phyloP scores from a whole-genome alignment of 2,888 invertebrate genomes.

The Melanchra persicariae region DNA sequence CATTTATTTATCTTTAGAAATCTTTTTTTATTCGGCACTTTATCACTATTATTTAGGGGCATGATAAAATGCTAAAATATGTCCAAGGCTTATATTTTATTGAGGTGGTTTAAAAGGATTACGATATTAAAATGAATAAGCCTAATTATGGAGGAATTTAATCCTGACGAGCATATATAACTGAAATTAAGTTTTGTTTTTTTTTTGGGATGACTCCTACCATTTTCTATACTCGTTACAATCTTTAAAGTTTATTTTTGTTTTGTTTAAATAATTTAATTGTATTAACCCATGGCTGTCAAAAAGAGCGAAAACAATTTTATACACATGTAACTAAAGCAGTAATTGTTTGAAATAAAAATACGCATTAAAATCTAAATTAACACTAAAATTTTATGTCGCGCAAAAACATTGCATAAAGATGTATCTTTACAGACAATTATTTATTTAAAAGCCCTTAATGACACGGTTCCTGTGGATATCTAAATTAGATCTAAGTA shows the following conservation, averaged over 20 bases:
- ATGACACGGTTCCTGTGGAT: slow-evolving; percentile 16
- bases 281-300: not conserved
- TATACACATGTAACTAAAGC: not conserved
- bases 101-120: slow-evolving; percentile 59
- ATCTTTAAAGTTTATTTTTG: no score
- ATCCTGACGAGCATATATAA: slow-evolving; percentile 26
- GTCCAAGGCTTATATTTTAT: slow-evolving; percentile 64
- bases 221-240: no score
- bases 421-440: not conserved
- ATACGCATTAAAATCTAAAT: not conserved
- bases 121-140: slow-evolving; percentile 59
- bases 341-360: not conserved
- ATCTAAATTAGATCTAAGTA: slow-evolving; percentile 48
- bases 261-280: not conserved
- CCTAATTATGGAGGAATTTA: slow-evolving; percentile 51
- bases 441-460: slow-evolving; percentile 47
- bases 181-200: not conserved
- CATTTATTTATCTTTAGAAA: slow-evolving; percentile 81
- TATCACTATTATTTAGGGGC: slow-evolving; percentile 87
- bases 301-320: not conserved
- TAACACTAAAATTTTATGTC: slow-evolving; percentile 9
- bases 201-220: no score
- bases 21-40: slow-evolving; percentile 85
- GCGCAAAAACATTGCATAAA: slow-evolving; percentile 13
- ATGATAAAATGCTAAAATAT: slow-evolving; percentile 81